These are phyloP conservation scores for Natrix natrix DNA, from an alignment of 2,797 vertebrate genomes.

Conservation along the genomic window DNA sequence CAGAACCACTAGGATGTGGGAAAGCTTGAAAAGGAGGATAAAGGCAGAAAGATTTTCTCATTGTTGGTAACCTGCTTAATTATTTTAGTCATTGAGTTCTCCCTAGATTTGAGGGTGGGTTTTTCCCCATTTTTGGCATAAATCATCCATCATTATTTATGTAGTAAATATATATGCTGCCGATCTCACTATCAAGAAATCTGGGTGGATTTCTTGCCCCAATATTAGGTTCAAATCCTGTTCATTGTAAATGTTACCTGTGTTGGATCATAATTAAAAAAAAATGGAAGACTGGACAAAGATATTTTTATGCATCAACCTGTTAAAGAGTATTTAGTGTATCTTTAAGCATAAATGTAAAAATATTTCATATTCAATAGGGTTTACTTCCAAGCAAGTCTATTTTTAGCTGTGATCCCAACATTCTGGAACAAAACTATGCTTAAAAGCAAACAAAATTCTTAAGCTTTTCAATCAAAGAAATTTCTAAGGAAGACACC, in stretches of 20 bases:
- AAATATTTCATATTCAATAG: not conserved
- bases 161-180: too few relatives aligned
- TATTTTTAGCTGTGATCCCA: not conserved
- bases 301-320: too few relatives aligned
- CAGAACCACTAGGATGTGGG: not conserved
- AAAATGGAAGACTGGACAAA: not conserved
- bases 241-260: not conserved
- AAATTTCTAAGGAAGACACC: not conserved
- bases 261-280: not conserved
- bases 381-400: not conserved
- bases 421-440: not conserved
- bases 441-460: not conserved
- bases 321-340: not conserved
- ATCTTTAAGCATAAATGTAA: not conserved
- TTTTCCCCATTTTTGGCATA: not conserved
- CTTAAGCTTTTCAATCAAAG: not conserved
- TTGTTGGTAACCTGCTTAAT: not conserved
- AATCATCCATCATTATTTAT: not conserved
- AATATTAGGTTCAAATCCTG: not conserved
- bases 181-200: too few relatives aligned
- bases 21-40: not conserved
- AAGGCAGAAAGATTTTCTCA: not conserved
- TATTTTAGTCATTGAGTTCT: not conserved
- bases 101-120: not conserved
- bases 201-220: not conserved